Evolutionary conservation across 2,888 invertebrate species (phyloP).

Genomic region (Fragum fragum): DNA sequence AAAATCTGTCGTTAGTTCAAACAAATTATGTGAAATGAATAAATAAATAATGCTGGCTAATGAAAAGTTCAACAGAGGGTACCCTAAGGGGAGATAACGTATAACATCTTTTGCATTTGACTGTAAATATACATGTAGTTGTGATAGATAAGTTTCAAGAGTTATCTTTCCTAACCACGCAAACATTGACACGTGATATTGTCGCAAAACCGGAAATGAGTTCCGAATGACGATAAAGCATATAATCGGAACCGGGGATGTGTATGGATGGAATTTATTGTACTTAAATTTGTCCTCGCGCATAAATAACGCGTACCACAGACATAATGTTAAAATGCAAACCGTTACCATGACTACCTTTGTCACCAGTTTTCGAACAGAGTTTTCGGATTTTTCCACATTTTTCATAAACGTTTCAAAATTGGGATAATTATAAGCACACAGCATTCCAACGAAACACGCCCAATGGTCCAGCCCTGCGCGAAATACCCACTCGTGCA

Average conservation of each 20-base stretch:
- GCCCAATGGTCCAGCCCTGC: slow-evolving; percentile 81
- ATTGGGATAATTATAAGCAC: slow-evolving; percentile 82
- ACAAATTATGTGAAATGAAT: slow-evolving; percentile 72
- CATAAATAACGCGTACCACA: slow-evolving; percentile 73
- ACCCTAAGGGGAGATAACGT: slow-evolving; percentile 71
- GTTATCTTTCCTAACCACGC: slow-evolving; percentile 80
- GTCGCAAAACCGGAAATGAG: slow-evolving; percentile 71
- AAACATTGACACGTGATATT: slow-evolving; percentile 74
- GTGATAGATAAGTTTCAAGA: slow-evolving; percentile 81
- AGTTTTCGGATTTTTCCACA: slow-evolving; percentile 64
- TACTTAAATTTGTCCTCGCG: slow-evolving; percentile 71
- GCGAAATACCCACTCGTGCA: slow-evolving; percentile 80
- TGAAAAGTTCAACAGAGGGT: slow-evolving; percentile 77
- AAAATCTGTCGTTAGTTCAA: slow-evolving; percentile 74
- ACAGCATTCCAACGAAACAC: slow-evolving; percentile 80
- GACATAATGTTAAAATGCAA: slow-evolving; percentile 27
- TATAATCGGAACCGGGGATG: slow-evolving; percentile 75
- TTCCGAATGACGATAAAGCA: slow-evolving; percentile 76
- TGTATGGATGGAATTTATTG: slow-evolving; percentile 76
- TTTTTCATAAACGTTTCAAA: slow-evolving; percentile 74
- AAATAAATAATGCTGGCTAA: slow-evolving; percentile 78
- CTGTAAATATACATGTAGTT: slow-evolving; percentile 80
- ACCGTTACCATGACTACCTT: slow-evolving; percentile 46
- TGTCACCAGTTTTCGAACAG: slow-evolving; percentile 12
- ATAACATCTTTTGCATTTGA: slow-evolving; percentile 79